phyloP scores from a whole-genome alignment of 2,113 vertebrate species.

The Heloderma charlesbogerti region DNA sequence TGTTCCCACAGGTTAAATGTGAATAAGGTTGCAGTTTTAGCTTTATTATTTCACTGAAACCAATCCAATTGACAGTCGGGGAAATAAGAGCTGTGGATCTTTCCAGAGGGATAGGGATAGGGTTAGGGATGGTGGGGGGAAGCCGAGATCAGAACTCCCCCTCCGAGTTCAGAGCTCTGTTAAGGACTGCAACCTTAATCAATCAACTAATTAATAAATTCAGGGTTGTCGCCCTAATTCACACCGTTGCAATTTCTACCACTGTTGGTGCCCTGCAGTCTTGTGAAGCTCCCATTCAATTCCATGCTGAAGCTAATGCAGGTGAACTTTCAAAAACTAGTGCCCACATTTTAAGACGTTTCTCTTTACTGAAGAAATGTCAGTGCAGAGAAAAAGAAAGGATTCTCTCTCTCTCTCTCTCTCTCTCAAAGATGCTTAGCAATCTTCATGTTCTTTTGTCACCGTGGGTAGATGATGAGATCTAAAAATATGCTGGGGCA shows the following conservation, averaged over 20 bases:
- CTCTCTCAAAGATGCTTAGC: neutral
- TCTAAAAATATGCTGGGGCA: neutral
- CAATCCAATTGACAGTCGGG: no score
- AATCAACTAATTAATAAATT: neutral
- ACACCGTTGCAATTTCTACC: neutral
- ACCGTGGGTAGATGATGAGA: neutral
- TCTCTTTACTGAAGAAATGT: neutral
- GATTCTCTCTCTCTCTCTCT: no score
- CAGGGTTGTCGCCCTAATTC: neutral
- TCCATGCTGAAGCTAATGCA: neutral
- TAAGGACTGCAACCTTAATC: neutral
- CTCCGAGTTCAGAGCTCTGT: no score
- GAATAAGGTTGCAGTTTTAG: no score
- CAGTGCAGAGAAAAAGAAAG: neutral
- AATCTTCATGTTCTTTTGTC: conserved; percentile 20
- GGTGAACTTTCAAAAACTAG: neutral
- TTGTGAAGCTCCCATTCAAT: neutral
- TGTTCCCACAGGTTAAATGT: no score
- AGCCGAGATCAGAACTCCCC: no score
- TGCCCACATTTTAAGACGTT: neutral
- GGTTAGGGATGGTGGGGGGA: no score
- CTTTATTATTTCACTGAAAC: no score
- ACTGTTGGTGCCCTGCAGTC: neutral
- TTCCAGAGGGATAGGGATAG: no score
- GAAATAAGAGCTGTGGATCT: no score